phyloP scores from a whole-genome alignment of 1,140 invertebrate species.

The Zaprionus inermis region DNA sequence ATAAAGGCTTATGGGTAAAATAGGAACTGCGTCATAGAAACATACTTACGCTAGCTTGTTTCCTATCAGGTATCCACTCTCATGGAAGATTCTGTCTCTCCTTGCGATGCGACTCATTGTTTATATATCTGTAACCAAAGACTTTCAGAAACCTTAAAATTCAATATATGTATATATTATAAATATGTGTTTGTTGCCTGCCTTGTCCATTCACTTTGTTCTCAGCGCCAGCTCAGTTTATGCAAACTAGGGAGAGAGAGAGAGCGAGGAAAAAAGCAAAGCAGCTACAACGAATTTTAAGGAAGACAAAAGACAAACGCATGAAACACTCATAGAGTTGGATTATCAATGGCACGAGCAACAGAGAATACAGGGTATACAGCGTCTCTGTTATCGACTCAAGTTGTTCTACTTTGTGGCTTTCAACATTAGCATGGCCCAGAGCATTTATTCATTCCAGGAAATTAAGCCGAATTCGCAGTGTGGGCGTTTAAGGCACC shows the following conservation, averaged over 20 bases:
- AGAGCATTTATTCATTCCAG: slow-evolving; percentile 61
- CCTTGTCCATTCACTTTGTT: slow-evolving; percentile 4
- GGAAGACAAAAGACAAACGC: neutral
- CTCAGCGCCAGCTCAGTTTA: slow-evolving; percentile 54
- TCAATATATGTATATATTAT: neutral
- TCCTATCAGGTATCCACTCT: neutral
- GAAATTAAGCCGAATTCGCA: slow-evolving; percentile 54
- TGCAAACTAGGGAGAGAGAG: slow-evolving; percentile 47
- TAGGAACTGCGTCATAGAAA: neutral
- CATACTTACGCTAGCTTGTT: slow-evolving; percentile 9
- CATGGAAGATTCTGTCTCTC: neutral
- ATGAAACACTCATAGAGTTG: neutral
- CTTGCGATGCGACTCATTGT: neutral
- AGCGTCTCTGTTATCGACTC: neutral
- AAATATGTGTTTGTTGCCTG: slow-evolving; percentile 7
- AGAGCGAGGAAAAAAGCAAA: neutral
- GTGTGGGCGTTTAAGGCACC: slow-evolving; percentile 70
- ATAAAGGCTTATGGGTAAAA: slow-evolving; percentile 4
- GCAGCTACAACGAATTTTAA: neutral
- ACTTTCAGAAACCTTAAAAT: slow-evolving; percentile 14
- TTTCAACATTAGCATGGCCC: slow-evolving; percentile 67
- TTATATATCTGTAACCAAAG: neutral
- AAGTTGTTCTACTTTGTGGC: neutral
- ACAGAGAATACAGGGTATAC: neutral
- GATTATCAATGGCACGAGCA: neutral